Evolutionary conservation across 2,797 vertebrate genomes (phyloP).

Genomic region (Hippocampus kuda): DNA sequence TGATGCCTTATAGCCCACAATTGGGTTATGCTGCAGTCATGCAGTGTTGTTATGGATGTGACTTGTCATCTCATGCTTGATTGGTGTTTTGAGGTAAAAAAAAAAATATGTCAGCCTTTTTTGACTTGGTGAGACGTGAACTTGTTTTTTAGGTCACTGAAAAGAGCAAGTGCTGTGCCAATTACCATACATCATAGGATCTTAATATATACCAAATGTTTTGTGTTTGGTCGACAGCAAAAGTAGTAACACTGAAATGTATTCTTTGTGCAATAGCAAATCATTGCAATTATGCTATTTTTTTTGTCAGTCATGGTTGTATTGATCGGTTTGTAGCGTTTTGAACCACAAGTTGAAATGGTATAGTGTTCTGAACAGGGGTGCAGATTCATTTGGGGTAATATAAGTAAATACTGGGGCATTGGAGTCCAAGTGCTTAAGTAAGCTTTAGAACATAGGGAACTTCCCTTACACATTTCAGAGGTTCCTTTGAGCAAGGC

Average conservation of each 20-base stretch:
- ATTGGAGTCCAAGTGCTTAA: not conserved
- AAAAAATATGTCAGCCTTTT: constrained; percentile 22
- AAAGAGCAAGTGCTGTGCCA: constrained; percentile 22
- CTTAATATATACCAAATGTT: constrained; percentile 17
- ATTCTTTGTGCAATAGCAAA: constrained; percentile 38
- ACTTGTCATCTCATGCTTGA: constrained; percentile 24
- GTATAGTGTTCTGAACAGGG: constrained; percentile 4
- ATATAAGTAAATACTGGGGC: not conserved
- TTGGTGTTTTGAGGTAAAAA: constrained; percentile 38
- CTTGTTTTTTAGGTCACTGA: constrained; percentile 20
- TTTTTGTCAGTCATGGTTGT: constrained; percentile 25
- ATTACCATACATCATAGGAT: constrained; percentile 18
- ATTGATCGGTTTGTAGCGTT: constrained; percentile 18
- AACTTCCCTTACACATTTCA: too few species aligned
- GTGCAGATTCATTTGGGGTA: constrained; percentile 8
- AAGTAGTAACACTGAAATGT: constrained; percentile 23
- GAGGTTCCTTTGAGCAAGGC: too few species aligned
- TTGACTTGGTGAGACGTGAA: constrained; percentile 25
- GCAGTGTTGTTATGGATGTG: constrained; percentile 30
- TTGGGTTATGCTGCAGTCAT: constrained; percentile 43
- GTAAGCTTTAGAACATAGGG: too few species aligned
- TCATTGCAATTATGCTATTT: constrained; percentile 16
- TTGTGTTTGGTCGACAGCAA: constrained; percentile 36
- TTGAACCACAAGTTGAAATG: constrained; percentile 9
- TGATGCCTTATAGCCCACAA: constrained; percentile 20